Evolutionary conservation across 2,113 vertebrate species (phyloP).

Genomic region (Triplophysa dalaica): DNA sequence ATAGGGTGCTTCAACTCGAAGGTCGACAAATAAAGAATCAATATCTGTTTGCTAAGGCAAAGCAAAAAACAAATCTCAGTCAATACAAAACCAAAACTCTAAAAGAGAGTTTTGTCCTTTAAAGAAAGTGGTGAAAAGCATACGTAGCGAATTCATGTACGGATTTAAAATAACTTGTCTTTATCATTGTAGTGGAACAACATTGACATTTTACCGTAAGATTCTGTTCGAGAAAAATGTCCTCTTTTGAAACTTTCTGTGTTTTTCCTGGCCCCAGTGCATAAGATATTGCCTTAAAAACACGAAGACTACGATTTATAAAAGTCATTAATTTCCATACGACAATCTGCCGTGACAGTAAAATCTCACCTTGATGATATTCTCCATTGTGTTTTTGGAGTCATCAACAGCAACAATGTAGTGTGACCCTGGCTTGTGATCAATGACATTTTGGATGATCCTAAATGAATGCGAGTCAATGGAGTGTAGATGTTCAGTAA

Average conservation of each 20-base stretch:
- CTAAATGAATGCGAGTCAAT: constrained; percentile 66
- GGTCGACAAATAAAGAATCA: constrained; percentile 79
- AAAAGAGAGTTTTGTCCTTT: no score
- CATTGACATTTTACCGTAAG: constrained; percentile 71
- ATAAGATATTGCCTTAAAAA: constrained; percentile 77
- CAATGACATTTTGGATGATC: constrained; percentile 83
- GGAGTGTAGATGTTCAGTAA: background rate
- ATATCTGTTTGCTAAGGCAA: constrained; percentile 75
- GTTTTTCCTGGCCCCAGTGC: constrained; percentile 81
- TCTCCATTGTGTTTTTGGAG: constrained; percentile 77
- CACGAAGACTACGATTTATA: background rate
- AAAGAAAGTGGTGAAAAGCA: background rate
- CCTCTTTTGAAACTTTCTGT: constrained; percentile 74
- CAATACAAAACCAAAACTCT: background rate
- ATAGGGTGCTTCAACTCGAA: constrained; percentile 75
- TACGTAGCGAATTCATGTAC: background rate
- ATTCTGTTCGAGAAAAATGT: constrained; percentile 78
- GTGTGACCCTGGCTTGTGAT: constrained; percentile 71
- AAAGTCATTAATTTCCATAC: background rate
- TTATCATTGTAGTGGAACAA: background rate
- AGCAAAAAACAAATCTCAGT: background rate
- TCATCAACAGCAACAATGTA: constrained; percentile 87
- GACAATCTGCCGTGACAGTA: background rate
- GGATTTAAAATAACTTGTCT: background rate
- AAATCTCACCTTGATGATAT: constrained; percentile 81